Percentiles rank a stretch among this genome's conserved stretches.
phyloP scores from a whole-genome alignment of 2,113 vertebrate genomes.

The Epinephelus lanceolatus region DNA sequence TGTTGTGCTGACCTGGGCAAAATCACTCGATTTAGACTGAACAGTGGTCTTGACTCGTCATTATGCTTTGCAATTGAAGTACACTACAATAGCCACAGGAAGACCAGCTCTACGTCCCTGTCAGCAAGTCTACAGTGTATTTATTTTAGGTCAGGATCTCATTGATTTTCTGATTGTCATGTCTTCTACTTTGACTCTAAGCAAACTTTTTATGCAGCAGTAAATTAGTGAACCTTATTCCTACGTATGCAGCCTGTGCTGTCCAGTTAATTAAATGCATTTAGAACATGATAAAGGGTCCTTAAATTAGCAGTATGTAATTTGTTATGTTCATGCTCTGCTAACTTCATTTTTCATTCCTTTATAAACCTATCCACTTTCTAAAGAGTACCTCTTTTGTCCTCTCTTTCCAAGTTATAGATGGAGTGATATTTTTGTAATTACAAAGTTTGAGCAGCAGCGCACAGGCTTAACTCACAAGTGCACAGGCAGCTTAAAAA shows the following conservation, averaged over 20 bases:
- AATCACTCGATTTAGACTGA: conserved; percentile 22
- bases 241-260: background rate
- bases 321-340: background rate
- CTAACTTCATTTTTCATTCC: background rate
- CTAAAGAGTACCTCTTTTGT: background rate
- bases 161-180: conserved; percentile 1
- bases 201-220: background rate
- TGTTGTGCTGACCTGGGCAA: conserved; percentile 63
- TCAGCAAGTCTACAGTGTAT: background rate
- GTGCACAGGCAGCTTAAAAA: background rate
- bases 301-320: background rate
- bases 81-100: too few relatives aligned
- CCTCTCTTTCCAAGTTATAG: background rate
- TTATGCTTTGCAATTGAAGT: background rate
- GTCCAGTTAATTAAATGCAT: background rate
- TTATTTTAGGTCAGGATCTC: background rate
- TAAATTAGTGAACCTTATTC: background rate
- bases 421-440: background rate
- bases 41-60: background rate
- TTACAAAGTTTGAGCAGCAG: background rate
- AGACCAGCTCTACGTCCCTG: background rate
- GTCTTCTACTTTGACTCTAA: conserved; percentile 12
- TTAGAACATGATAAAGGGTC: background rate
- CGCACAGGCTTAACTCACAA: background rate
- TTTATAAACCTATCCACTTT: background rate